These are phyloP conservation scores for Poicephalus meyeri DNA, from an alignment of 2,113 vertebrate genomes.

Conservation along the genomic window DNA sequence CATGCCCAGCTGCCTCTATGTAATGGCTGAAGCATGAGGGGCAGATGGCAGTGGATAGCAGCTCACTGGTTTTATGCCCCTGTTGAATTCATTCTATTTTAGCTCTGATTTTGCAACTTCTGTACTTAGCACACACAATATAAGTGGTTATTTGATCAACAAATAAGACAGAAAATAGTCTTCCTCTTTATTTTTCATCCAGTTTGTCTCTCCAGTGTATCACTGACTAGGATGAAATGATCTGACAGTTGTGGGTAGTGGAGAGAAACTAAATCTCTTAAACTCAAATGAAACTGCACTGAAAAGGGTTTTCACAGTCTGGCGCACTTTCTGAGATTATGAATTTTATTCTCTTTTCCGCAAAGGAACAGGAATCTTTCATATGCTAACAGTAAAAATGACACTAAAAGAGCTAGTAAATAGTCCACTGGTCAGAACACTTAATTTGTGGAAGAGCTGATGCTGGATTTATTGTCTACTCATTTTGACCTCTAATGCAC, in stretches of 20 bases:
- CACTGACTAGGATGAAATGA: not conserved
- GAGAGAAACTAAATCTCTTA: not conserved
- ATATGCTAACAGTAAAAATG: not conserved
- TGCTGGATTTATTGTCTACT: not conserved
- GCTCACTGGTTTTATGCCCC: not conserved
- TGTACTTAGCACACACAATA: rapidly evolving
- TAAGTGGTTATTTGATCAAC: not conserved
- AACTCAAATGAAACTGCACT: not conserved
- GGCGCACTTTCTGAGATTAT: not conserved
- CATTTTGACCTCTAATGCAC: not conserved
- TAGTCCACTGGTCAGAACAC: not conserved
- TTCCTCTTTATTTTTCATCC: not conserved
- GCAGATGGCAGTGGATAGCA: not conserved
- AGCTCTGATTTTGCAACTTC: not conserved
- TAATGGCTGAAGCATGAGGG: rapidly evolving
- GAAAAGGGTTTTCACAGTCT: conserved; percentile 16
- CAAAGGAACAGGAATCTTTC: not conserved
- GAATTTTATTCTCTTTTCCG: not conserved
- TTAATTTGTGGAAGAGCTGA: not conserved
- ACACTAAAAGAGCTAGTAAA: not conserved
- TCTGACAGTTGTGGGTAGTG: not conserved
- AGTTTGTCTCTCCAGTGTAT: not conserved
- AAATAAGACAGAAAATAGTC: not conserved
- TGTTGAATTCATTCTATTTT: not conserved
- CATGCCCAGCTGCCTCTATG: rapidly evolving